Evolutionary conservation across 2,113 vertebrate genomes (phyloP).

Genomic region (Plestiodon gilberti): DNA sequence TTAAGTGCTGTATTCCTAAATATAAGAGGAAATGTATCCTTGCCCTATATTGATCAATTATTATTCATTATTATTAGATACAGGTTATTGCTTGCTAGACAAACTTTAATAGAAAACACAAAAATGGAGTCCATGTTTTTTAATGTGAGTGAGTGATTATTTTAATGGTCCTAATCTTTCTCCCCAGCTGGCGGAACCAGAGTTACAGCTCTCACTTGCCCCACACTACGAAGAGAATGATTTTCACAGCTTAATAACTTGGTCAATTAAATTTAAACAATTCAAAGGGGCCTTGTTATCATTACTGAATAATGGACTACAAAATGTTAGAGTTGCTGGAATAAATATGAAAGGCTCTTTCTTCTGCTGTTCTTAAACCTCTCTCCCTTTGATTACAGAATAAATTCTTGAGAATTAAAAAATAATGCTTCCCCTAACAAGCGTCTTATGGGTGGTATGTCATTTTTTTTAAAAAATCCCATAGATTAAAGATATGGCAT

Average conservation of each 20-base stretch:
- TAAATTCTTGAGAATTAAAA: background rate
- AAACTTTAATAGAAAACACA: background rate
- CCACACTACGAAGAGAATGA: background rate
- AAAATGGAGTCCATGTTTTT: background rate
- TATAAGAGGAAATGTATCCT: too few species aligned
- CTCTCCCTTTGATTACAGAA: constrained; percentile 2
- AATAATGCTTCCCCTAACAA: constrained; percentile 11
- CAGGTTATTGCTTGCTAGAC: background rate
- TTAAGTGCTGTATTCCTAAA: too few species aligned
- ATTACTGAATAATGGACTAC: background rate
- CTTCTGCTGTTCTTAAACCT: background rate
- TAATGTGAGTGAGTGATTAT: background rate
- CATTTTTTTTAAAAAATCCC: background rate
- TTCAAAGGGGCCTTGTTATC: constrained; percentile 1
- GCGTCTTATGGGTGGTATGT: background rate
- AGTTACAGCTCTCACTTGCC: constrained; percentile 1
- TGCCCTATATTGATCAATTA: too few species aligned
- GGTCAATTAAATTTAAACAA: constrained; percentile 35
- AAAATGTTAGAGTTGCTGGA: constrained; percentile 2
- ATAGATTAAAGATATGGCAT: background rate
- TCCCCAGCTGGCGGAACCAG: background rate
- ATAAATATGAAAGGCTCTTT: constrained; percentile 2
- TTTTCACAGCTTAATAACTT: constrained; percentile 29
- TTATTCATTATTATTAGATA: too few species aligned
- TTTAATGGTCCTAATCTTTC: background rate